Conservation (phyloP, 30 jellyfish, hydroid and myxozoan species). For the Hydractinia symbiolongicarpus region DNA sequence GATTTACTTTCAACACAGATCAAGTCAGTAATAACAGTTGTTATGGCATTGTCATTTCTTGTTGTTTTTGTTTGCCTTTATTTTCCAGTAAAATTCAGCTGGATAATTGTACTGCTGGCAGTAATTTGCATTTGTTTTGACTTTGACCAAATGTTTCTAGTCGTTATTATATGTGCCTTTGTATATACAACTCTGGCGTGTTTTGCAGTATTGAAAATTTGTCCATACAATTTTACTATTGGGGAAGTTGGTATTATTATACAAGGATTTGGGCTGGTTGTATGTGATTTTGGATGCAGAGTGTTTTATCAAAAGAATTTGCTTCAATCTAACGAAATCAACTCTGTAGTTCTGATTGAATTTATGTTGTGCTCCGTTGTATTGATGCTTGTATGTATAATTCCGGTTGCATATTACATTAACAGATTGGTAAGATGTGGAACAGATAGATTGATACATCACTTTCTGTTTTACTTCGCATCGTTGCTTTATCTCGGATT, state of each 20-base stretch:
- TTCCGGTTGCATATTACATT: neutral
- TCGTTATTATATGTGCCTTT: no score
- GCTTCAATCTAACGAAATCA: no score
- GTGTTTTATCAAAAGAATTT: neutral
- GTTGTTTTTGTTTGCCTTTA: no score
- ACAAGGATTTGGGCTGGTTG: constrained; percentile 1
- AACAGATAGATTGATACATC: neutral
- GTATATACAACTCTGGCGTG: no score
- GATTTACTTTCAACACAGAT: no score
- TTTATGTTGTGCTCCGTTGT: neutral
- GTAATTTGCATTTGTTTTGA: no score
- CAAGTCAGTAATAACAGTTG: no score
- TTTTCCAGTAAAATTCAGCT: no score
- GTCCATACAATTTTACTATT: neutral
- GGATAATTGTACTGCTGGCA: no score
- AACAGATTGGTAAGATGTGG: neutral
- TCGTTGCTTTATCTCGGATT: neutral
- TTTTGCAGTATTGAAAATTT: neutral
- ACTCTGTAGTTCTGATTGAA: neutral
- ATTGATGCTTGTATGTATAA: neutral
- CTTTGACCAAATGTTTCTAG: no score
- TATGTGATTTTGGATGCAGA: neutral
- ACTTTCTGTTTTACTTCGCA: neutral
- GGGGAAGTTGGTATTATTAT: neutral
- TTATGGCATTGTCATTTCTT: no score